A percentile compares a stretch with the other conserved stretches of the same genome.
Evolutionary conservation across 2,797 vertebrate genomes (phyloP).

Genomic region (Pseudochirops cupreus): DNA sequence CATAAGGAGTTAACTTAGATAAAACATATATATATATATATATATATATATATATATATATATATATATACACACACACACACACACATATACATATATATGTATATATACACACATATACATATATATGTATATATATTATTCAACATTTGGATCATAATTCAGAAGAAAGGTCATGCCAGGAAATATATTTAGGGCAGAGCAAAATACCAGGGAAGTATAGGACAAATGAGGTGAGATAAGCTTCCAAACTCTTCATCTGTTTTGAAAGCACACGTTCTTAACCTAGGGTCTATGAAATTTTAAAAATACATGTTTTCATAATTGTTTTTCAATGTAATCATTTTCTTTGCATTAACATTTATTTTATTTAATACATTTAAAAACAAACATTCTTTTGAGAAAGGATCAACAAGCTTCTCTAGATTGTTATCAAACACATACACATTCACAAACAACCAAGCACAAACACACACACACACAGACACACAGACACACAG

Average conservation of each 20-base stretch:
- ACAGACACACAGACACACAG: too few species aligned
- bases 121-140: too few species aligned
- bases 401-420: not conserved
- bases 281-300: not conserved
- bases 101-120: too few species aligned
- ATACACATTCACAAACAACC: not conserved
- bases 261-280: not conserved
- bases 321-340: not conserved
- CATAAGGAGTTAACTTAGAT: not conserved
- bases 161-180: not conserved
- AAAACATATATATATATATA: too few species aligned
- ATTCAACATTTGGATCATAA: not conserved
- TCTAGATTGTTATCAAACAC: not conserved
- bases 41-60: too few species aligned
- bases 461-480: too few species aligned
- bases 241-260: not conserved
- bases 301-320: not conserved
- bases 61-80: too few species aligned
- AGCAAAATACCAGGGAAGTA: not conserved
- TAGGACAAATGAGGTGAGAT: too few species aligned
- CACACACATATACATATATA: too few species aligned
- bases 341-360: not conserved
- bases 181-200: conserved; percentile 14
- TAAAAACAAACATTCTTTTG: not conserved
- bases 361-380: not conserved